A percentile compares a stretch with the other conserved stretches of the same genome.
Evolutionary conservation across 1,140 invertebrate species (phyloP).

Genomic region (Musca vetustissima): DNA sequence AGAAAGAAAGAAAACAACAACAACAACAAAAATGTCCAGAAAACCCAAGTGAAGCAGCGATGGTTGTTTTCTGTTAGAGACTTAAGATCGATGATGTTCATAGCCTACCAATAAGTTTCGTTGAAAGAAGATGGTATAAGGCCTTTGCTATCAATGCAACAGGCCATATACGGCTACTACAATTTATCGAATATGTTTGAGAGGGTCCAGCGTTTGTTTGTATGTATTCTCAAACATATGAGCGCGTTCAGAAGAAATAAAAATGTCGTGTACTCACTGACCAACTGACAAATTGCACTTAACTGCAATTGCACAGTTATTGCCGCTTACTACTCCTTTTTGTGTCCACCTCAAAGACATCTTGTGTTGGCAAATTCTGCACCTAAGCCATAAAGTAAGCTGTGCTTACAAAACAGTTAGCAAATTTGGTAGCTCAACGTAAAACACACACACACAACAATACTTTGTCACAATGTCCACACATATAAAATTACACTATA

Average conservation of each 20-base stretch:
- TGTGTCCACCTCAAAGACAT: conserved; percentile 18
- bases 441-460: background rate
- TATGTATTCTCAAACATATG: too few relatives aligned
- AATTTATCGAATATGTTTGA: conserved; percentile 5
- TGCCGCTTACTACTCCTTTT: conserved; percentile 3
- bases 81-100: conserved; percentile 12
- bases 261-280: conserved; percentile 23
- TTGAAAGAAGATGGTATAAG: background rate
- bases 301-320: conserved; percentile 23
- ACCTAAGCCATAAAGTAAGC: conserved; percentile 11
- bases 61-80: background rate
- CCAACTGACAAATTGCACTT: conserved; percentile 29
- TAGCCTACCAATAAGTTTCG: conserved; percentile 22
- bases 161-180: conserved; percentile 5
- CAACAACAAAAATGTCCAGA: too few relatives aligned
- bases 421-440: conserved; percentile 17
- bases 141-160: too few relatives aligned
- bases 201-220: background rate
- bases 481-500: too few relatives aligned
- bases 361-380: conserved; percentile 13
- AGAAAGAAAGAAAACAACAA: too few relatives aligned
- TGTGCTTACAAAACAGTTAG: background rate
- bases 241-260: background rate
- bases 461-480: too few relatives aligned
- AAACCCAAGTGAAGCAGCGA: conserved; percentile 14